Evolutionary conservation across 2,797 vertebrate genomes (phyloP).

Genomic region (Paramormyrops hopkinsi): DNA sequence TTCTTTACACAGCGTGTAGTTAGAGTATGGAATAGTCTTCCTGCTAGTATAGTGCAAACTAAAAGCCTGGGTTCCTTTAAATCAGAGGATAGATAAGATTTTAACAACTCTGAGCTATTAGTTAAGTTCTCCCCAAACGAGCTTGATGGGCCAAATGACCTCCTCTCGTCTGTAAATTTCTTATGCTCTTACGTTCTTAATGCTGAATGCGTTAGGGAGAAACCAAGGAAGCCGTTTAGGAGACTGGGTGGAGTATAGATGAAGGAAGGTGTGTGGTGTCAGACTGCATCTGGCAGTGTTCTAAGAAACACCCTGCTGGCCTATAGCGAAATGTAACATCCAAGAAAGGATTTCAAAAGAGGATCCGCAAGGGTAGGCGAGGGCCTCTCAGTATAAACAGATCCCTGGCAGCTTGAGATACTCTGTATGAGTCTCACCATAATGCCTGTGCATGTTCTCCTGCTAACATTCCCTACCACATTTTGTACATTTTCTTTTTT

Average conservation of each 20-base stretch:
- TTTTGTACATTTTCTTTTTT: not conserved
- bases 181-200: not conserved
- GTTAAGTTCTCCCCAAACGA: not conserved
- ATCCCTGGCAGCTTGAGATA: not conserved
- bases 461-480: not conserved
- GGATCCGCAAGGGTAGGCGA: not conserved
- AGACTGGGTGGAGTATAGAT: not conserved
- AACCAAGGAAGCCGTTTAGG: not conserved
- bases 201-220: not conserved
- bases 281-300: not conserved
- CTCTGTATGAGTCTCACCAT: conserved; percentile 17
- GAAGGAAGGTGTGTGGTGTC: not conserved
- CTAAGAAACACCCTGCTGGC: not conserved
- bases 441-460: conserved; percentile 1
- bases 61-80: not conserved
- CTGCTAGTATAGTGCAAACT: not conserved
- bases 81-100: not conserved
- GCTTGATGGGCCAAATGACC: not conserved
- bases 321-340: not conserved
- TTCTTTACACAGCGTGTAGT: not conserved
- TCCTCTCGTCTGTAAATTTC: not conserved
- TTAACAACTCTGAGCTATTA: not conserved
- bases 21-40: not conserved
- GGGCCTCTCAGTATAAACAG: conserved; percentile 10
- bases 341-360: conserved; percentile 1